A percentile compares a stretch with the other conserved stretches of the same genome.
phyloP scores from a whole-genome alignment of 2,797 vertebrate species.

The Hipposideros larvatus region DNA sequence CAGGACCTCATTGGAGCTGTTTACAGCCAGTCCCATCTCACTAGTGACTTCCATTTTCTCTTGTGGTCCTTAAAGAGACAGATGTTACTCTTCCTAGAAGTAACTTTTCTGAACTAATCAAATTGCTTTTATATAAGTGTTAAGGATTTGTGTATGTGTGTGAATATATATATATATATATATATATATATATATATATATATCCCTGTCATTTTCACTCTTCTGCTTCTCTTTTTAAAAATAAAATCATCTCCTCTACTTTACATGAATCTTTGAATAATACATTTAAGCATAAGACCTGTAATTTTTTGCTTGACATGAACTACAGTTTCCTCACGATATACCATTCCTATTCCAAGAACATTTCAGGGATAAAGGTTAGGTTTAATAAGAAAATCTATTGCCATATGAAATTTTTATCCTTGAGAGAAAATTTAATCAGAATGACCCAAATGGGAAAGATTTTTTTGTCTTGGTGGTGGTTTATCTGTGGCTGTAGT shows the following conservation, averaged over 20 bases:
- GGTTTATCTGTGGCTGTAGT: not conserved
- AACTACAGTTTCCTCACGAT: constrained; percentile 11
- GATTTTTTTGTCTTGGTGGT: constrained; percentile 13
- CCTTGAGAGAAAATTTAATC: constrained; percentile 37
- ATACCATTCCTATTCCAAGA: constrained; percentile 15
- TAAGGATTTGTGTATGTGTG: not conserved
- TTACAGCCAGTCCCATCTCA: constrained; percentile 56
- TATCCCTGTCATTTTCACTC: not conserved
- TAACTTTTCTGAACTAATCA: constrained; percentile 44
- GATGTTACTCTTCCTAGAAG: constrained; percentile 51
- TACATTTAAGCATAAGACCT: not conserved
- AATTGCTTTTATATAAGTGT: not conserved
- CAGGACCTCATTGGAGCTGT: constrained; percentile 63
- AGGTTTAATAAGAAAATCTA: constrained; percentile 25
- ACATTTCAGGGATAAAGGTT: not conserved
- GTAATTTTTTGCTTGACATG: constrained; percentile 2
- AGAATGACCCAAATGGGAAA: constrained; percentile 1
- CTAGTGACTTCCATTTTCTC: constrained; percentile 69
- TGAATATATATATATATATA: not conserved
- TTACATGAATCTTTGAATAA: constrained; percentile 46
- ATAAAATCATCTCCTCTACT: not conserved
- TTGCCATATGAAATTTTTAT: constrained; percentile 23
- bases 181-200: not conserved
- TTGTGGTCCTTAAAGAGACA: constrained; percentile 70
- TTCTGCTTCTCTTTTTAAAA: constrained; percentile 51